Evolutionary conservation across 2,113 vertebrate genomes (phyloP).

Genomic region (Herpailurus yagouaroundi): DNA sequence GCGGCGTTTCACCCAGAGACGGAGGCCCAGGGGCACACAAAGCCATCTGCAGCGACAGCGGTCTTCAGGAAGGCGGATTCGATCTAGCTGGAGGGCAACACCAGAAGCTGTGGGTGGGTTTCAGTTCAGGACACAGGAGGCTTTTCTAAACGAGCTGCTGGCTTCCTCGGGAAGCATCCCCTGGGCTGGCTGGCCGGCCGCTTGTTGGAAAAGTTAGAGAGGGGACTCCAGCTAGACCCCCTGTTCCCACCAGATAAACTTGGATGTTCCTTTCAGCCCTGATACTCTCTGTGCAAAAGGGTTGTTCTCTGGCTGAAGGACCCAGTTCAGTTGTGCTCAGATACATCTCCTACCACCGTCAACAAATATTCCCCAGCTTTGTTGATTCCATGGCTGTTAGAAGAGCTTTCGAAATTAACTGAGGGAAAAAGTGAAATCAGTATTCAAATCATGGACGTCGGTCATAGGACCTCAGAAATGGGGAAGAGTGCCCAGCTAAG

Average conservation of each 20-base stretch:
- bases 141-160: neutral
- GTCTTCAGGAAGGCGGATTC: neutral
- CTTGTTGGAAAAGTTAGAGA: neutral
- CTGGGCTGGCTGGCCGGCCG: neutral
- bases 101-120: neutral
- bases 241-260: neutral
- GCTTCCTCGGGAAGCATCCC: neutral
- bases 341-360: neutral
- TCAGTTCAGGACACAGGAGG: neutral
- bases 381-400: neutral
- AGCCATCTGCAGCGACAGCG: neutral
- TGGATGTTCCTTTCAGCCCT: neutral
- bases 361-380: neutral
- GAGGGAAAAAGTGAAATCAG: neutral
- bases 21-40: neutral
- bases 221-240: neutral
- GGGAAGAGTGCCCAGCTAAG: neutral
- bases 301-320: neutral
- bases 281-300: neutral
- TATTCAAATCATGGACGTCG: neutral
- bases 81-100: neutral
- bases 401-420: neutral
- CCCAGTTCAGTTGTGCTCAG: neutral
- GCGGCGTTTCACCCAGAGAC: neutral
- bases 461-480: neutral